Evolutionary conservation across 2,888 invertebrate species (phyloP).

Genomic region (Dicyrtomina minuta): DNA sequence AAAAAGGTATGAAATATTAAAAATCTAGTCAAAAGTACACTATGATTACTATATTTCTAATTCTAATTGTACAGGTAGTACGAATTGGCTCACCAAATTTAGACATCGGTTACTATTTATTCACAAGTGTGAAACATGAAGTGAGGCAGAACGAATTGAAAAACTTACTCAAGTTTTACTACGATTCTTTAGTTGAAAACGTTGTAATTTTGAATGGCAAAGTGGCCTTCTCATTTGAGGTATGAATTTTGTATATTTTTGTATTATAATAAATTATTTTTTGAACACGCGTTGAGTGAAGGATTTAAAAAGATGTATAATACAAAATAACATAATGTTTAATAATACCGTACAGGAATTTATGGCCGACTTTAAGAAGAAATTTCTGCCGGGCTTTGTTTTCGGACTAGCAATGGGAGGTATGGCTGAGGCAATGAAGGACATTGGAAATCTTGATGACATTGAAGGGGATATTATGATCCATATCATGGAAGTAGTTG

Average conservation of each 20-base stretch:
- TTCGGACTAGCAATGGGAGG: slow-evolving; percentile 2
- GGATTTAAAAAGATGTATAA: neutral
- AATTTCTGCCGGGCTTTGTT: slow-evolving; percentile 6
- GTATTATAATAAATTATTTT: neutral
- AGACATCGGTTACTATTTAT: slow-evolving; percentile 39
- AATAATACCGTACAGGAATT: slow-evolving; percentile 23
- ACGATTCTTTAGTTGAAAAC: slow-evolving; percentile 2
- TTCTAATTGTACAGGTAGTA: no score
- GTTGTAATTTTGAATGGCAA: neutral
- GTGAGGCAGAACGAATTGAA: slow-evolving; percentile 22
- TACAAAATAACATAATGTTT: neutral
- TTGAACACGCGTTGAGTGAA: neutral
- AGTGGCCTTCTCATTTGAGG: slow-evolving; percentile 26
- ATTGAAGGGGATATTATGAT: neutral
- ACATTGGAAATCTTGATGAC: neutral
- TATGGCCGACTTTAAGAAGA: slow-evolving; percentile 6
- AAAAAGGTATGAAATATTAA: no score
- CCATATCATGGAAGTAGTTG: neutral
- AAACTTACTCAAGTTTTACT: slow-evolving; percentile 35
- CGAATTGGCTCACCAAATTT: neutral
- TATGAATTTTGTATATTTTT: neutral
- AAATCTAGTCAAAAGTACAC: no score
- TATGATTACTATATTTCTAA: no score
- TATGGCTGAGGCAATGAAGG: neutral
- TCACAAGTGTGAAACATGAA: slow-evolving; percentile 31